phyloP scores from a whole-genome alignment of 2,797 vertebrate species.

The Mus minutoides region DNA sequence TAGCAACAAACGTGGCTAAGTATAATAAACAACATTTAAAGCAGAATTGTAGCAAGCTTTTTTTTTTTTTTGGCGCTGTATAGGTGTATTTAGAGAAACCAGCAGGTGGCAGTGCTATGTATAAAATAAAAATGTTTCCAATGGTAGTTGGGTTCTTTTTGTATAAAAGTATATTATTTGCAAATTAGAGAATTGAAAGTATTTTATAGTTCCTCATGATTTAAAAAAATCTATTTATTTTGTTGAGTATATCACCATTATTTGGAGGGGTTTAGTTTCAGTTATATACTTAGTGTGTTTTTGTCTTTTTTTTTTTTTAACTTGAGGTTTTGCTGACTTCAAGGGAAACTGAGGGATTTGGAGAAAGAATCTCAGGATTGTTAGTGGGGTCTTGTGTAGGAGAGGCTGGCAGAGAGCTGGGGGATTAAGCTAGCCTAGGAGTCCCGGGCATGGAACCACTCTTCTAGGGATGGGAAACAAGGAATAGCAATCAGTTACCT shows the following conservation, averaged over 20 bases:
- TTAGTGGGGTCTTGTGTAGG: not conserved
- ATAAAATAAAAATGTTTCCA: constrained; percentile 46
- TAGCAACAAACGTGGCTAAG: not conserved
- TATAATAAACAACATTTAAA: not conserved
- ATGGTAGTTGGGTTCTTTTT: not conserved
- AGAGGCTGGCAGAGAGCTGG: not conserved
- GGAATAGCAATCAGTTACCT: not conserved
- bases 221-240: not conserved
- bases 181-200: constrained; percentile 11
- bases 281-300: constrained; percentile 4
- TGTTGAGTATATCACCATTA: constrained; percentile 1
- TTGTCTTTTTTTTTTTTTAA: constrained; percentile 32
- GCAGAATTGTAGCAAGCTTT: constrained; percentile 8
- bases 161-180: constrained; percentile 26
- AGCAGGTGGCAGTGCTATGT: constrained; percentile 75
- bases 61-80: not conserved
- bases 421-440: not conserved
- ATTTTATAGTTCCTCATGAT: constrained; percentile 4
- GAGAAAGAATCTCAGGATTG: not conserved
- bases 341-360: constrained; percentile 14
- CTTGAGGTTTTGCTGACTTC: constrained; percentile 48
- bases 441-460: not conserved
- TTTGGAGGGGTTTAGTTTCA: constrained; percentile 23
- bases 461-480: not conserved
- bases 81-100: constrained; percentile 60